phyloP scores from a whole-genome alignment of 2,888 invertebrate genomes.

The Limnephilus marmoratus region DNA sequence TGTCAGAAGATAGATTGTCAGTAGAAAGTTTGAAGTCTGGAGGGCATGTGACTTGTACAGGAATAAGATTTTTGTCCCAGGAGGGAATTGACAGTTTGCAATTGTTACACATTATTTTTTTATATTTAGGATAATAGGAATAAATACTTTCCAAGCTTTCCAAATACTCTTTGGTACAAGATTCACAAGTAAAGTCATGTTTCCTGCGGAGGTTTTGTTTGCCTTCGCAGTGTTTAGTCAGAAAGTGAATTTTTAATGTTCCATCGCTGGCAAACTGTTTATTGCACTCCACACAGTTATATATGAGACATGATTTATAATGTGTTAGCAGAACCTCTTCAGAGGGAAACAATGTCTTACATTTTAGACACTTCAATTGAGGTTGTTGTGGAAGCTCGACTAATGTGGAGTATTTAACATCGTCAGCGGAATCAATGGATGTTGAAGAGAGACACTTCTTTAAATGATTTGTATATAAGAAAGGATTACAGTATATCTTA shows the following conservation, averaged over 20 bases:
- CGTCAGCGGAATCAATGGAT: not conserved
- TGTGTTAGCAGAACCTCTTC: not conserved
- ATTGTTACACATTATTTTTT: constrained; percentile 22
- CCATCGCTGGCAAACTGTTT: constrained; percentile 36
- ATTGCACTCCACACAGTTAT: constrained; percentile 12
- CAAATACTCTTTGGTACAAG: constrained; percentile 23
- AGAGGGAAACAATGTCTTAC: not conserved
- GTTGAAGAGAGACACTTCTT: not conserved
- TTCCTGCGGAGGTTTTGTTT: constrained; percentile 38
- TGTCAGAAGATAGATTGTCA: not conserved
- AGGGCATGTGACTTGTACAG: not conserved
- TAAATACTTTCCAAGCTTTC: not conserved
- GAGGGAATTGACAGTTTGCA: constrained; percentile 20
- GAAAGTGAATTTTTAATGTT: constrained; percentile 28
- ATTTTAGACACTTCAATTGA: constrained; percentile 3
- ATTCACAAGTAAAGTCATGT: constrained; percentile 45
- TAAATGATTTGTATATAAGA: not conserved
- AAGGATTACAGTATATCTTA: not conserved
- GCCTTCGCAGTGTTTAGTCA: constrained; percentile 21
- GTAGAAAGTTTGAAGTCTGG: not conserved
- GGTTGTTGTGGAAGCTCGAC: not conserved
- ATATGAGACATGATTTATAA: not conserved
- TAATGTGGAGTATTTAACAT: not conserved
- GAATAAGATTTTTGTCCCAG: not conserved
- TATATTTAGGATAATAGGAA: not conserved